Base-by-base conservation (phyloP, 2,888 invertebrate species). In the Pammene fasciana region DNA sequence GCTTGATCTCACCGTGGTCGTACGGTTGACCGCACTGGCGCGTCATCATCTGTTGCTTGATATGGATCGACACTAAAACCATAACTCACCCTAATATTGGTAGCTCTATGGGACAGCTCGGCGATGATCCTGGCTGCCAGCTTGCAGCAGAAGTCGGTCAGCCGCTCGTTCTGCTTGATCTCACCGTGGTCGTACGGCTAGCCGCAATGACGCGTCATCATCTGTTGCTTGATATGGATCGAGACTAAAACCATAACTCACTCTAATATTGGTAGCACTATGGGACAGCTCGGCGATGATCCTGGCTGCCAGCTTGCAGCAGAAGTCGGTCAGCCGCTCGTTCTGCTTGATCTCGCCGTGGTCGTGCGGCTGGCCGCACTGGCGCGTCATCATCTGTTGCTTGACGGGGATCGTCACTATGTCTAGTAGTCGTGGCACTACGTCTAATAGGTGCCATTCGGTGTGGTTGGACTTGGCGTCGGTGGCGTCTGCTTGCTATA, bases 281-380 rank as follows among this genome's bases (percentile, higher is more conserved):
- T 83, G 82, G 0, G 90, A 96, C 72, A 99, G 93, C 88, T 99
- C 98, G 0, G 97, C 97, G 52, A 99, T 94, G 0, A 98, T 95
- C 66, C 98, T 94, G 0, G 97, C 96, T 71, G 97, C 84, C 18
- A 97, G 89, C 83, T 97, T 96, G 80, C 96, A 97, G 78, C 96
- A 96, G 83, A 94, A 94, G 71, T 94, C 94, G 0, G 95, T 90
- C 3, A 96, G 92, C 3, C 93, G 90, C 11, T 95, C 94, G 55
- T 93, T 79, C 54, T 93, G 93, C 70, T 93, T 93, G 72, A 93
- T 91, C 77, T 91, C 90, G 36, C 90, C 91, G 75, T 92, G 92
- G 73, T 92, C 89, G 74, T 91, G 89, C 9, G 87, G 82, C 73
- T 88, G 86, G 0, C 87, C 86, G 72, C 93, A 93, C 74, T 91